Percentiles rank a stretch among this genome's conserved stretches.
These are phyloP conservation scores for Myripristis murdjan DNA, from an alignment of 2,797 vertebrate genomes.

Conservation along the genomic window DNA sequence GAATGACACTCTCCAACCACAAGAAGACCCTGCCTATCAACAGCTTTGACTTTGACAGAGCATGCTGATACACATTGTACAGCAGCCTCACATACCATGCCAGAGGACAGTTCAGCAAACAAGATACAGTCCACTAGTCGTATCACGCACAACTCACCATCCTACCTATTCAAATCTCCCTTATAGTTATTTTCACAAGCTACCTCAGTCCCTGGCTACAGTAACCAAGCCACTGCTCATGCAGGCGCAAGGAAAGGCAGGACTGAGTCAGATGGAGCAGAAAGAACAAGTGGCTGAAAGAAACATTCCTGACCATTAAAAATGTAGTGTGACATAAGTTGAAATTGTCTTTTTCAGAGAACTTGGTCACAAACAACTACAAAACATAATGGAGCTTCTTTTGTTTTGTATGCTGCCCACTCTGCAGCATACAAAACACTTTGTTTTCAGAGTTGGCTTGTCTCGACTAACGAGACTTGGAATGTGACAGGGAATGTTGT, in stretches of 20 bases:
- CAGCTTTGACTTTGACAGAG: too few species aligned
- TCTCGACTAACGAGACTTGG: conserved; percentile 15
- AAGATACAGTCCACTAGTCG: too few species aligned
- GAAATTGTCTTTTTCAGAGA: not conserved
- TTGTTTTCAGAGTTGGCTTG: conserved; percentile 5
- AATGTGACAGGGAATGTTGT: conserved; percentile 60
- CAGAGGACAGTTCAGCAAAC: too few species aligned
- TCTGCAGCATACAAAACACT: conserved; percentile 10
- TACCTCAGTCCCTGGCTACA: too few species aligned
- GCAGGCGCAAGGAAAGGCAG: not conserved
- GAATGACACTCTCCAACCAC: too few species aligned
- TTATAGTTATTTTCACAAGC: too few species aligned
- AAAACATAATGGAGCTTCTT: conserved; percentile 3
- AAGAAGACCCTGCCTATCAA: too few species aligned
- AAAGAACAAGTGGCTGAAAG: not conserved
- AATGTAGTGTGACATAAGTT: not conserved
- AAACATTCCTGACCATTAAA: not conserved
- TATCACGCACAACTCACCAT: too few species aligned
- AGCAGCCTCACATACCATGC: too few species aligned
- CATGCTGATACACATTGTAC: too few species aligned
- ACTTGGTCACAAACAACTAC: not conserved
- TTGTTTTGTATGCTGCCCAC: conserved; percentile 4
- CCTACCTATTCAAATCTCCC: too few species aligned
- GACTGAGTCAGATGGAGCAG: not conserved
- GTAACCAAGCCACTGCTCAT: not conserved